Base-by-base conservation (phyloP, 1,140 invertebrate genomes). In the Drosophila eugracilis region DNA sequence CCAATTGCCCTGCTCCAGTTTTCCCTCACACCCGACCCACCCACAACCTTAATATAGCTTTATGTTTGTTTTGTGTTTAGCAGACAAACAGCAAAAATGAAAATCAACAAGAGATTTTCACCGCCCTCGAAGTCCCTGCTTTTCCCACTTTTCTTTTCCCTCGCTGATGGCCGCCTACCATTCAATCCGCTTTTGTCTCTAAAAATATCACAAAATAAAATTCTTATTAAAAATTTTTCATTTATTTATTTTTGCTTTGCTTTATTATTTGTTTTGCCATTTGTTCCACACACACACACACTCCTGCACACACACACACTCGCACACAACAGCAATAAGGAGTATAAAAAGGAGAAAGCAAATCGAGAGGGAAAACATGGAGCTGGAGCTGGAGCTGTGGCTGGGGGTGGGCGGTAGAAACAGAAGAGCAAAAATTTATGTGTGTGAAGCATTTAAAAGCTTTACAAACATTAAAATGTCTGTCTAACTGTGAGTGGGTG, bases 401-500 rank as follows among this genome's bases (percentile, higher is more conserved):
- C 48, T 53, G 50, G 55, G 19, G 62, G 47, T 59, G 78, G 41
- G 30, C 28, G 62, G 32, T 47, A 41, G 32, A 76, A 63, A 26
- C 24, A 21, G 60, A 52, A 34, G 15, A 73, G 55, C 58, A 67
- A 65, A 84, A 67, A 85, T 78, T 34, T 79, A 49, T 79, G 72
- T 84, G 73, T 81, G 80, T 85, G 72, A 62, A 74, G 76, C 76
- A 85, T 85, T 85, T 85, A 85, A 85, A 85, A 85, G 80, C 80
- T 85, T 85, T 85, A 85, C 80, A 85, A 85, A 85, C 76, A 85
- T 85, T 85, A 85, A 85, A 85, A 85, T 85, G 80, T 85, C 80
- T 85, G 80, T 85, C 80, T 85, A 79, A 85, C 80, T 85, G 80
- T 48, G 21, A 15, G 19, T 57, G 50, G 57, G 21, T 53, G 36